Base-by-base conservation (phyloP, 2,113 vertebrate genomes). In the Perca fluviatilis region DNA sequence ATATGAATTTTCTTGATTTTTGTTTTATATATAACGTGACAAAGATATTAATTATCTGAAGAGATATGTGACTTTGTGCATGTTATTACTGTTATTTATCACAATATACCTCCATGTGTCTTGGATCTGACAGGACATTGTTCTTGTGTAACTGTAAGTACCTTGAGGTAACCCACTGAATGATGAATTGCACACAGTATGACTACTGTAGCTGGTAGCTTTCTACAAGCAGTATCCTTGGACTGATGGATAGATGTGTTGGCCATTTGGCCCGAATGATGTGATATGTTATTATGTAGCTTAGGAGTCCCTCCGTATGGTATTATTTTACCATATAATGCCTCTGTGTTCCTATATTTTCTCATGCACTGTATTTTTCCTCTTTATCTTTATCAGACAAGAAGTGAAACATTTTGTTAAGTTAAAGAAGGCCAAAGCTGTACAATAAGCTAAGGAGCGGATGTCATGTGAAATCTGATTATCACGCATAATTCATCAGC, bases 1-100 rank as follows among this genome's bases (percentile, higher is more conserved):
- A 46, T 56, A 30, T 56, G 7, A 80, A 68, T 36, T 57, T 75
- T 19, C 8, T 63, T 71, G 16, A 58, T 51, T 70, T 70, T 68
- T 27, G 50, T 53, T 76, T 80, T 76, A 43, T 71, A 43, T 71
- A 80, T 33, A 14, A 78, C 15, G 6, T 69, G 67, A 85, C 82
- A 74, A 68, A 88, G 72, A 65, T 86, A 64, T 85, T 58, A 54
- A 62, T 65, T 57, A 49, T 86, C 69, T 60, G 33, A 47, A 49
- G 69, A 87, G 75, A 89, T 56, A 57, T 65, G 74, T 69, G 80
- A 86, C 86, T 77, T 65, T 82, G 82, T 88, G 91, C 89, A 93
- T 94, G 90, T 88, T 78, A 27, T 88, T 88, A 73, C 62, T 89
- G 88, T 88, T 88, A 88, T 88, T 89, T 89, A 86, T 91, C 77